Evolutionary conservation across 2,113 vertebrate genomes (phyloP).

Genomic region (Myocastor coypus): DNA sequence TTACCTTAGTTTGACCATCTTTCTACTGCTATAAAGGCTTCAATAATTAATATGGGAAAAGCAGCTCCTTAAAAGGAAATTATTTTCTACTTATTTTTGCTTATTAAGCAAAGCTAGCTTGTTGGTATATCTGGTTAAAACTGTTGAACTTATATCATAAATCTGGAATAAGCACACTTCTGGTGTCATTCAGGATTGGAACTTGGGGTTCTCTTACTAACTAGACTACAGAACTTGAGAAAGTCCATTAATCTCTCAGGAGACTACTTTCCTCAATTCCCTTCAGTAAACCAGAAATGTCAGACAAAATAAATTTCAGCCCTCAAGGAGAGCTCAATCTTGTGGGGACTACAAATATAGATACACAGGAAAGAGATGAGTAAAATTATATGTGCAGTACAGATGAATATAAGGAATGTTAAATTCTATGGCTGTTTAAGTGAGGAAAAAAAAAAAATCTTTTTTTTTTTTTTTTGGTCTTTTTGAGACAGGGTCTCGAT

Average conservation of each 20-base stretch:
- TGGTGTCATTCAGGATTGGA: not conserved
- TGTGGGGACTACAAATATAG: not conserved
- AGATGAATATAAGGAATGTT: not conserved
- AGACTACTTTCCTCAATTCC: not conserved
- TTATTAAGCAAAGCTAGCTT: not conserved
- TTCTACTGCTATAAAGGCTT: slow-evolving; percentile 18
- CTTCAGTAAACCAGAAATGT: not conserved
- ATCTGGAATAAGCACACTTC: not conserved
- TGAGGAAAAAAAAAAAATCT: too few relatives aligned
- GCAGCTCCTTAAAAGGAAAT: not conserved
- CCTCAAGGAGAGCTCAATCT: not conserved
- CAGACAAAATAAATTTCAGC: not conserved
- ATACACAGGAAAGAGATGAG: not conserved
- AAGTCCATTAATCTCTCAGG: not conserved
- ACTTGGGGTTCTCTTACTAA: not conserved
- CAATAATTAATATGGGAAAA: slow-evolving; percentile 26
- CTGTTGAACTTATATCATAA: not conserved
- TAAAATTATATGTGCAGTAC: not conserved
- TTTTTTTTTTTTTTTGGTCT: too few relatives aligned
- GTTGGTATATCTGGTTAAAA: not conserved
- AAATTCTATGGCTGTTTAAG: too few relatives aligned
- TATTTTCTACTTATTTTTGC: not conserved
- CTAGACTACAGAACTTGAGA: not conserved
- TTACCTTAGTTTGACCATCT: not conserved
- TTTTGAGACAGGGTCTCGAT: too few relatives aligned